Conservation (phyloP, 2,888 invertebrate species). For the Drosophila rubida region DNA sequence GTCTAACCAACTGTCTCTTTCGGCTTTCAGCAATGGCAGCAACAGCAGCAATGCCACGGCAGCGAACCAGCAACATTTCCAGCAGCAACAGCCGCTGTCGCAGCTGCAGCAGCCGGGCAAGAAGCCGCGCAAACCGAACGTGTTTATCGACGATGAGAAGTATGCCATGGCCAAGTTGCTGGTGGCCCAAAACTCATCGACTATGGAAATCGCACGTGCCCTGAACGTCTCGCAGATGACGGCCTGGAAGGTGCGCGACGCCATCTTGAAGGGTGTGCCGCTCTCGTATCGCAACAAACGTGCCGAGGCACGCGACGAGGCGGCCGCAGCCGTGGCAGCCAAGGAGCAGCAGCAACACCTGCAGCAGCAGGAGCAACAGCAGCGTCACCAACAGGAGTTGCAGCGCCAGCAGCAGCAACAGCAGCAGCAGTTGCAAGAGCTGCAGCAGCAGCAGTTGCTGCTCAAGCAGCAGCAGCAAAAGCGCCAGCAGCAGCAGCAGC, state of each 20-base stretch:
- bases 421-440: constrained; percentile 54
- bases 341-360: constrained; percentile 58
- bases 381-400: constrained; percentile 33
- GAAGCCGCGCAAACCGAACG: constrained; percentile 84
- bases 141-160: constrained; percentile 84
- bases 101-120: constrained; percentile 65
- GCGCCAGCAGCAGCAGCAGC: constrained; percentile 51
- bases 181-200: constrained; percentile 83
- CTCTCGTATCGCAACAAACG: constrained; percentile 84
- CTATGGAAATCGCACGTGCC: constrained; percentile 84
- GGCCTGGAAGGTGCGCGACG: constrained; percentile 84
- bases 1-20: not conserved
- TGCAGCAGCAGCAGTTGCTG: constrained; percentile 46
- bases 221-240: constrained; percentile 85
- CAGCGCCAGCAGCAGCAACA: constrained; percentile 51
- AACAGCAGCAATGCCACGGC: constrained; percentile 57
- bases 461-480: constrained; percentile 42
- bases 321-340: constrained; percentile 44
- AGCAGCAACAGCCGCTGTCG: constrained; percentile 28
- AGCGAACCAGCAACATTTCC: constrained; percentile 27
- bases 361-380: constrained; percentile 49
- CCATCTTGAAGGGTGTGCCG: constrained; percentile 84
- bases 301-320: constrained; percentile 58
- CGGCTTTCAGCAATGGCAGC: constrained; percentile 61
- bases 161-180: constrained; percentile 84